Base-by-base conservation (phyloP, 92 coral and sea anemone species). In the Metridium senile region DNA sequence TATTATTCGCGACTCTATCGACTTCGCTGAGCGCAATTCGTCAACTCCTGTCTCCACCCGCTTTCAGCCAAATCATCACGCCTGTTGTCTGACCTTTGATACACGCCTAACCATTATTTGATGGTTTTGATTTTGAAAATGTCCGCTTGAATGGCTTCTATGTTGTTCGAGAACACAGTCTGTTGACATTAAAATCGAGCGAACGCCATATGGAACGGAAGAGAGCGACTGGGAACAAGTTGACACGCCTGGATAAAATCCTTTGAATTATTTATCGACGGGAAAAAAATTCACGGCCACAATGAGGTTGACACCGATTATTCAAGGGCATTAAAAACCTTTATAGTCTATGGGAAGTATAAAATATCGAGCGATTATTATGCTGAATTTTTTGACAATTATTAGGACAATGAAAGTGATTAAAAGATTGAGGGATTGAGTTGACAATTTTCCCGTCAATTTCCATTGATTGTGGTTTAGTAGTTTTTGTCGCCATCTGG, bases 131-230 rank as follows among this genome's bases (percentile, higher is more conserved):
- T 79, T 79, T 79, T n/a, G 56, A 53, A 45, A 58, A 79, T 51
- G 76, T 70, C 46, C 77, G 76, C 76, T 79, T 79, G 84, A 79
- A 53, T 70, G 62, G 76, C 64, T 77, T 71, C 64, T 68, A 46
- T 63, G 54, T 68, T 79, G 57, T 75, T 79, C 76, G 84, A 69
- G 63, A 83, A 69, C 33, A 29, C 75, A 68, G 32, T 61, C 26
- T 78, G 81, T 87, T 87, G 78, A 73, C 88, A 87, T 87, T 1
- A 8, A 4, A 4, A 63, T 18, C 45, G 20, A 31, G 11, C 45
- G 45, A 63, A 31, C 69, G 39, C 69, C 69, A 63, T 63, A 29
- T 58, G 45, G 9, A 63, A 39, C 69, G 69, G 69, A 63, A 63
- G 39, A 63, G 69, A 8, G 45, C 69, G 69, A 28, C 69, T 63